Evolutionary conservation across 1,140 invertebrate species (phyloP), one percentile per base, ranked within the genome.

Genomic region (Caenorhabditis inopinata): DNA sequence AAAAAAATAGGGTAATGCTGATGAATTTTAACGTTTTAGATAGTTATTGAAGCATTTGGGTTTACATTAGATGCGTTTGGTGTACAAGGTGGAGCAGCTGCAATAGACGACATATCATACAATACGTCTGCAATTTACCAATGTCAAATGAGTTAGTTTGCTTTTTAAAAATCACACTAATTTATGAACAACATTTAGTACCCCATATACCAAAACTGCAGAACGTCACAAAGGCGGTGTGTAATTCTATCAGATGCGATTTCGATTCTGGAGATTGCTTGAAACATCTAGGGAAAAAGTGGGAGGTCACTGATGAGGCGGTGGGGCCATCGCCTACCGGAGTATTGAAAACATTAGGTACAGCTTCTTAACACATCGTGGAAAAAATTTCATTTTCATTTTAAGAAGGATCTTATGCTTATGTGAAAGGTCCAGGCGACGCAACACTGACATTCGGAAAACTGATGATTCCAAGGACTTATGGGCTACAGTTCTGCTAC

Each of bases 31-130:
- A 16, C n/a, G 11, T 51, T 82, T 80, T 32, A 85, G 83, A 76
- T 85, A 14, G 85, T 85, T 0, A 85, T 85, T n/a, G 85, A 86
- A 76, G 85, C 85, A 1, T 75, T 80, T 38, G 53, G 85, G 25
- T 85, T 86, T 47, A 80, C 74, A 23, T 83, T 83, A 18, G 84
- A 85, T 42, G 85, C 85, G 21, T 85, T 85, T 77, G 85, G 85
- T 0, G 47, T 82, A 9, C 85, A 85, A 62, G 85, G 85, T 32
- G 85, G 85, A 16, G 83, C 82, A 29, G 84, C 85, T 0, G 84
- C 85, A 2, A 74, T 85, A 2, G 85, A 85, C 42, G 85, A 85
- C 74, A 85, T 85, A 1, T 73, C 38, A 5, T 85, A 86, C 74
- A 84, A 84, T 45, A 82, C 85, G 5, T 62, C 82, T 2, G 85